Base-by-base conservation (phyloP, 2,797 vertebrate species). In the Crypturellus tataupa region DNA sequence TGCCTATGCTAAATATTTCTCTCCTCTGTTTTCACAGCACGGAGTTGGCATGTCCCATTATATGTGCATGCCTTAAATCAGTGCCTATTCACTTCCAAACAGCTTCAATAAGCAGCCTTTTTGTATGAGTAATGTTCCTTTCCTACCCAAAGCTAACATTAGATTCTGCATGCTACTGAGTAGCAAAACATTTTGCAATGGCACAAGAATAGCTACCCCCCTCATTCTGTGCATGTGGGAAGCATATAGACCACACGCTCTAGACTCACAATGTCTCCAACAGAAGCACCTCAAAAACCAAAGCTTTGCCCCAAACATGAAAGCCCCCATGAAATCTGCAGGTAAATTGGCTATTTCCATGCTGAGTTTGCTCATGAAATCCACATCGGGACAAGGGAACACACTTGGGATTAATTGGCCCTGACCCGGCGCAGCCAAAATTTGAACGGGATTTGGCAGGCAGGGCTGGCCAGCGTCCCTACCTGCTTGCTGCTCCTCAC, bases 401-500 rank as follows among this genome's bases (percentile, higher is more conserved):
- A 9, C 1, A 0, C 23, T 17, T 37, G 21, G 15, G 16, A 4
- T 58, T 24, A 20, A 69, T 17, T 12, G 56, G 15, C 10, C 14
- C 24, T 8, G 5, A 37, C 9, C 23, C 59, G 69, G 19, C 46
- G 23, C 23, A 68, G 16, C 17, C 47, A 24, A 46, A 35, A 33
- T 16, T 10, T 42, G 42, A 16, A 9, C 7, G 14, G 5, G 64
- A 56, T 44, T 9, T 5, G n/a, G 24, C 51, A 67, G 24, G 31
- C 47, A 75, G 71, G 16, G 16, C 64, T 27, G 12, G 8, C 46
- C 2, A 1, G 46, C 31, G n/a, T 67, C 76, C 12, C 35, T 35
- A 44, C 0, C 12, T 35, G 49, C 0, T 0, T 0, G 1, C 37
- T 83, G 49, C 64, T 68, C 82, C 56, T 68, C 51, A 46, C 1